Base-by-base conservation (phyloP, 2,797 vertebrate genomes). In the Etheostoma perlongum region DNA sequence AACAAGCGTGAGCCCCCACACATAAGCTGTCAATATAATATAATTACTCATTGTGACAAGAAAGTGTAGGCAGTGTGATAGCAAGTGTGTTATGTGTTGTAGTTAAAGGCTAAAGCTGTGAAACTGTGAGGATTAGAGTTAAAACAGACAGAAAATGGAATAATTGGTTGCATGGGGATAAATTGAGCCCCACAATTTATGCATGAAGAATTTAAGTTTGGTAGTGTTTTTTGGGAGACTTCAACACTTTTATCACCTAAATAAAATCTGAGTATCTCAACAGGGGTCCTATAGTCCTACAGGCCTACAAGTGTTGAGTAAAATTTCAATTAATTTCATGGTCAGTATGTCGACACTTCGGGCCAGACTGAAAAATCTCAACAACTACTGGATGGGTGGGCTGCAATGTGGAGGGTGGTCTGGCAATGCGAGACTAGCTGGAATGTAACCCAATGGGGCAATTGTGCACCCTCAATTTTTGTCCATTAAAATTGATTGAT, bases 41-140 rank as follows among this genome's bases (percentile, higher is more conserved):
- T 86, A 90, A 92, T 93, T 89, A 92, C 60, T 84, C 88, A 89
- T 80, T 89, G 79, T 85, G 84, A 92, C 83, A 82, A 82, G 79
- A 71, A 79, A 70, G 78, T 84, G 90, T 89, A 81, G 87, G 82
- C 87, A 87, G 85, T 88, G 89, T 83, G 88, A 89, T 84, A 61
- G 78, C 82, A 79, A 85, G 78, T 86, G 68, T 84, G 74, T 78
- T 82, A 58, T 85, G 79, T 92, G 85, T 89, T 91, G 85, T 84
- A 81, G 79, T 86, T 87, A 74, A 87, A 83, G 67, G 86, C 77
- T 87, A 78, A 87, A 89, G 74, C 84, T 91, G 88, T 87, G 78
- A 91, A 91, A 82, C 72, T 76, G 84, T 58, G 58, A 83, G 72
- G 85, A 88, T 86, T 71, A 84, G 67, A 71, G 60, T 62, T 73